A percentile compares a stretch with the other conserved stretches of the same genome.
Evolutionary conservation across 2,797 vertebrate genomes (phyloP).

Genomic region (Clarias platycephalus): DNA sequence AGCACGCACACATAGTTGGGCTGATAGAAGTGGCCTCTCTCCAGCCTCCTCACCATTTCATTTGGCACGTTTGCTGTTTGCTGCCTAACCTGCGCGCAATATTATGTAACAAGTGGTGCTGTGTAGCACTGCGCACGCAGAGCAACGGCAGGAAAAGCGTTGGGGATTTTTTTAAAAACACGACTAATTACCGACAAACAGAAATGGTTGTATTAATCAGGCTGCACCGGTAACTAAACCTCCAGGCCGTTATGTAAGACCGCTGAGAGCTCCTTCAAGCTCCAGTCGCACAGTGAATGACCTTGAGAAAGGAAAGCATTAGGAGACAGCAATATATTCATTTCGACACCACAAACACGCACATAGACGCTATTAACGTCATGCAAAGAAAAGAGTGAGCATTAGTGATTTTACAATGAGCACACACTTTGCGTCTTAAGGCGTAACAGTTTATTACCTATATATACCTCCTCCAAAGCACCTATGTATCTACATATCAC

Average conservation of each 20-base stretch:
- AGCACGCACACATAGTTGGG: background rate
- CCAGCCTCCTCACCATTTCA: constrained; percentile 39
- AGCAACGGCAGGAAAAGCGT: background rate
- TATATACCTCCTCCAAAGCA: background rate
- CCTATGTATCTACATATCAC: background rate
- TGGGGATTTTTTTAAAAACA: constrained; percentile 2
- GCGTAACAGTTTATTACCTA: constrained; percentile 1
- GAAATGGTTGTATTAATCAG: constrained; percentile 35
- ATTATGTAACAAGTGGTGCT: constrained; percentile 34
- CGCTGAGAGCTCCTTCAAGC: constrained; percentile 51
- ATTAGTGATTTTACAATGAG: constrained; percentile 14
- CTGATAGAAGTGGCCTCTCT: constrained; percentile 5
- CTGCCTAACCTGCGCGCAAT: constrained; percentile 43
- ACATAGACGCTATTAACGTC: background rate
- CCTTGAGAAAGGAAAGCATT: constrained; percentile 74
- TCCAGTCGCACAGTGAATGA: constrained; percentile 66
- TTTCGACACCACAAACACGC: background rate
- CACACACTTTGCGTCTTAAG: constrained; percentile 5
- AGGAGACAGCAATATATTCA: constrained; percentile 31
- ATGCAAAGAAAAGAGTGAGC: constrained; percentile 7
- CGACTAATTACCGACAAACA: constrained; percentile 37
- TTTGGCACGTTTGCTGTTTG: constrained; percentile 25
- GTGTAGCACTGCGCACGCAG: constrained; percentile 29
- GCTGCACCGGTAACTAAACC: constrained; percentile 42
- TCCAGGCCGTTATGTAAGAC: constrained; percentile 56